Percentiles rank a stretch among this genome's conserved stretches.
Evolutionary conservation across 2,113 vertebrate species (phyloP).

Genomic region (Tyrannus savana): DNA sequence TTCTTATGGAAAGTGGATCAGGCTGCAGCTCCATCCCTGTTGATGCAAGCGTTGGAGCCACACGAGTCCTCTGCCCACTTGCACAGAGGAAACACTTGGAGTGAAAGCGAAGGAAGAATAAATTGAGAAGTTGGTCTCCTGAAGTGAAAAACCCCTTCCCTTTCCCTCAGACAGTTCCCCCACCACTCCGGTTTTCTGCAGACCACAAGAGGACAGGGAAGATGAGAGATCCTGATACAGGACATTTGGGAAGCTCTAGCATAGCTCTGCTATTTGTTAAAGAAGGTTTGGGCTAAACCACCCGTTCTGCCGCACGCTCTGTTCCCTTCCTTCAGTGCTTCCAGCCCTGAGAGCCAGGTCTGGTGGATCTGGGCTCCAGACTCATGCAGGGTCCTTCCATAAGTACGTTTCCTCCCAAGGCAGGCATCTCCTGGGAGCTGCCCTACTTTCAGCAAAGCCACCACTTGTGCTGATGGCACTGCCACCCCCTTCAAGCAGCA

Average conservation of each 20-base stretch:
- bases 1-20: neutral
- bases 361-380: neutral
- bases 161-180: neutral
- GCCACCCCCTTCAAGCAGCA: neutral
- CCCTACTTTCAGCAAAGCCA: neutral
- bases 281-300: neutral
- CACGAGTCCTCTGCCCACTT: neutral
- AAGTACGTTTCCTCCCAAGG: neutral
- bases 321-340: neutral
- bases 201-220: neutral
- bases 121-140: neutral
- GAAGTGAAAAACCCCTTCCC: neutral
- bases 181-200: neutral
- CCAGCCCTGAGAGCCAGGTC: neutral
- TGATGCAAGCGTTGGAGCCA: accelerated
- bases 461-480: neutral
- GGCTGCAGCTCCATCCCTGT: slow-evolving; percentile 27
- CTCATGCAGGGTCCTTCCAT: neutral
- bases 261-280: neutral
- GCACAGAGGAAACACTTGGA: slow-evolving; percentile 1
- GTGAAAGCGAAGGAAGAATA: neutral
- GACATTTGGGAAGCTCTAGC: slow-evolving; percentile 24
- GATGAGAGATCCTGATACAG: slow-evolving; percentile 56
- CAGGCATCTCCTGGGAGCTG: neutral
- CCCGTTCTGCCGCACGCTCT: neutral